Conservation (phyloP, 2,113 vertebrate species). For the Burhinus oedicnemus region DNA sequence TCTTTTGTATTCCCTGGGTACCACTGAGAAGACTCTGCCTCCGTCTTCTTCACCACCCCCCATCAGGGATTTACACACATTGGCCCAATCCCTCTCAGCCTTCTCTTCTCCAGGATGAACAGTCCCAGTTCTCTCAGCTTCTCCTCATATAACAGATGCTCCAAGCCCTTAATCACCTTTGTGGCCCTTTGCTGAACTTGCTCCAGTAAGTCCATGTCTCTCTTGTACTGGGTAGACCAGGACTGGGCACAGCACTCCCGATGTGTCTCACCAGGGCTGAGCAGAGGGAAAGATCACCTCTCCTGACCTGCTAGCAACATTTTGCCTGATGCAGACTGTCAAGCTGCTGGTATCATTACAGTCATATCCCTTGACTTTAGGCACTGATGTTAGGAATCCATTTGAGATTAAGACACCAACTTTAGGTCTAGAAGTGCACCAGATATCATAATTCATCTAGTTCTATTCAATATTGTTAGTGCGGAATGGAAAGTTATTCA, state of each 20-base stretch:
- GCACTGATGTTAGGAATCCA: neutral
- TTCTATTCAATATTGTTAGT: neutral
- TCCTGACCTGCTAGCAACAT: neutral
- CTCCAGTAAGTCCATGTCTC: neutral
- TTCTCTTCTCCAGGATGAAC: neutral
- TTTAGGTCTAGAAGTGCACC: neutral
- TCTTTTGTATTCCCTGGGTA: neutral
- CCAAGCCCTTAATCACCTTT: neutral
- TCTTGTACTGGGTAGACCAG: neutral
- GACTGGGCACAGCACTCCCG: neutral
- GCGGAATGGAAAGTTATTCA: neutral
- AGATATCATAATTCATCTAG: neutral
- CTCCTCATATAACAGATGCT: neutral
- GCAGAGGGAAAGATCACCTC: neutral
- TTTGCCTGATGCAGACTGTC: neutral
- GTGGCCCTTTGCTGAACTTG: neutral
- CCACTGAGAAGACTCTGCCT: neutral
- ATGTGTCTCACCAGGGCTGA: neutral
- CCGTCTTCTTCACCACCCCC: neutral
- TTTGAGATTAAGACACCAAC: neutral
- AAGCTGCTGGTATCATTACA: neutral
- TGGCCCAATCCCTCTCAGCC: too few species aligned
- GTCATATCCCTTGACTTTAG: neutral
- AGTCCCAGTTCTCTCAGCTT: neutral
- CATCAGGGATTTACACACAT: neutral